Evolutionary conservation across 2,113 vertebrate genomes (phyloP).

Genomic region (Hassar affinis): DNA sequence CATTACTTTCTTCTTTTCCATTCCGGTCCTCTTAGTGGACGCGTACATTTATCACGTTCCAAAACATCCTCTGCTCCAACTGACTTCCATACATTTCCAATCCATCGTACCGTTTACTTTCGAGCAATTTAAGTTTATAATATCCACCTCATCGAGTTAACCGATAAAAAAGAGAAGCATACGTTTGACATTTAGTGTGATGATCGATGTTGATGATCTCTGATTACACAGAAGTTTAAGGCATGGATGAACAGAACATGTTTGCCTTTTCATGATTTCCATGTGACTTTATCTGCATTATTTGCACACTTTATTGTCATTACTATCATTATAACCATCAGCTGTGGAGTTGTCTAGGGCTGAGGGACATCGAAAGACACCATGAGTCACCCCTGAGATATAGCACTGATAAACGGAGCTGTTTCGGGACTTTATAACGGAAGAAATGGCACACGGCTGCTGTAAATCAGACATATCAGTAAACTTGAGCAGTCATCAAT

Average conservation of each 20-base stretch:
- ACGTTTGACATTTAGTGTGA: neutral
- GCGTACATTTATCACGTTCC: too few species aligned
- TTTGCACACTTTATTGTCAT: conserved; percentile 16
- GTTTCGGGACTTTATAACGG: conserved; percentile 42
- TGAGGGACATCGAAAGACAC: conserved; percentile 16
- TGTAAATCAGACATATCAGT: conserved; percentile 65
- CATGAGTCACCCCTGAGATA: neutral
- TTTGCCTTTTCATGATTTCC: neutral
- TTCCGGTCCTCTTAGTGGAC: too few species aligned
- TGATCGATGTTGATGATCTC: neutral
- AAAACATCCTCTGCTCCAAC: too few species aligned
- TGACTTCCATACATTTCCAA: too few species aligned
- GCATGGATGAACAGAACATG: neutral
- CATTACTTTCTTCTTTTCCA: too few species aligned
- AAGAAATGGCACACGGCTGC: conserved; percentile 46
- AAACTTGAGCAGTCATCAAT: conserved; percentile 59
- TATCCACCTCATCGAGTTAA: neutral
- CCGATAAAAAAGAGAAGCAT: neutral
- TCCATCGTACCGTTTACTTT: too few species aligned
- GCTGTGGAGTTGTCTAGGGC: neutral
- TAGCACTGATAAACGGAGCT: conserved; percentile 36
- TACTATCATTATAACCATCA: conserved; percentile 9
- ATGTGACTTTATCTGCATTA: conserved; percentile 17
- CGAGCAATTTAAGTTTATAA: neutral
- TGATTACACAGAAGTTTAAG: neutral